A percentile compares a stretch with the other conserved stretches of the same genome.
These are phyloP conservation scores for Urocolius indicus DNA, from an alignment of 2,113 vertebrate species.

Conservation along the genomic window DNA sequence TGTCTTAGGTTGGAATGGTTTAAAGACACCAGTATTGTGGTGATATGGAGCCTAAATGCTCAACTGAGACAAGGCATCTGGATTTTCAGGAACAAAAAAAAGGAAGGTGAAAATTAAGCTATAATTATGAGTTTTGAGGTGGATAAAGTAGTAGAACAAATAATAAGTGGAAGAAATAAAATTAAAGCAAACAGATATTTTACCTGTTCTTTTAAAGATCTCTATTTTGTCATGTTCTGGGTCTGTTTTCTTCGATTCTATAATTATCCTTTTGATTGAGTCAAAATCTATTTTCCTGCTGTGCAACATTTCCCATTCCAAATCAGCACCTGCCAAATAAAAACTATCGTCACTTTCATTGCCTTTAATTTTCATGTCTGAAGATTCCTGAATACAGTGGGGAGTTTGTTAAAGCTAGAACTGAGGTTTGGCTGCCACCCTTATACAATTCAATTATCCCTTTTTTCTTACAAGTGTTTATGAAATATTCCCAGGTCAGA, in stretches of 20 bases:
- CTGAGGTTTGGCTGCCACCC: background rate
- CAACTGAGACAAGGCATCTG: background rate
- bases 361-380: constrained; percentile 35
- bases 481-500: background rate
- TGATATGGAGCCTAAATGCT: background rate
- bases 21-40: background rate
- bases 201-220: constrained; percentile 1
- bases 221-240: background rate
- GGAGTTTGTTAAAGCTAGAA: background rate
- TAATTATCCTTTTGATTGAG: constrained; percentile 44
- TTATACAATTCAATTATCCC: background rate
- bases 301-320: background rate
- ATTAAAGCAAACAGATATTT: constrained; percentile 15
- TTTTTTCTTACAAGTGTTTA: background rate
- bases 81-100: background rate
- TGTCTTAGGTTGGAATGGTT: background rate
- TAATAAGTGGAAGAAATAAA: constrained; percentile 3
- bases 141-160: background rate
- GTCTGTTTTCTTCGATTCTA: constrained; percentile 9
- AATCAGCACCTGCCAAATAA: constrained; percentile 43
- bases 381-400: background rate
- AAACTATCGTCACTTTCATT: background rate
- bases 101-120: background rate
- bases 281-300: constrained; percentile 25
- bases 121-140: background rate